These are phyloP conservation scores for Capitella teleta DNA, from an alignment of 1,140 invertebrate genomes.

Conservation along the genomic window DNA sequence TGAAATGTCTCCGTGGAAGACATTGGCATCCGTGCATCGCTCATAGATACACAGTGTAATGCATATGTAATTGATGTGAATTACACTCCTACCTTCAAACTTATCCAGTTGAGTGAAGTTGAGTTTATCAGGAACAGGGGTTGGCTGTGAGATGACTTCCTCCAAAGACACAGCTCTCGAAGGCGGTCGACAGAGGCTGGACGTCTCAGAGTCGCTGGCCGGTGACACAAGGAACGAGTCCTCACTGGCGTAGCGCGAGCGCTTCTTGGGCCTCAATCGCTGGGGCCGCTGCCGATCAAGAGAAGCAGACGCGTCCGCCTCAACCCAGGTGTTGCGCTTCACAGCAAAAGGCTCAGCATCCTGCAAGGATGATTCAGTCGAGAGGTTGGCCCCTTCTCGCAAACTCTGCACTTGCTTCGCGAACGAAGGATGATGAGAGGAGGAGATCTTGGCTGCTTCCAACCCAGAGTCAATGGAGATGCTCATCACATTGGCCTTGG, in stretches of 20 bases:
- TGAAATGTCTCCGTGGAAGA: too few species aligned
- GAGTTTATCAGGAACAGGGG: constrained; percentile 69
- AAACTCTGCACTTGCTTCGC: background rate
- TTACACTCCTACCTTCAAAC: constrained; percentile 65
- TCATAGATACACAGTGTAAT: too few species aligned
- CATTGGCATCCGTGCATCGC: too few species aligned
- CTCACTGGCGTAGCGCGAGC: background rate
- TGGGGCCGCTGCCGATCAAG: background rate
- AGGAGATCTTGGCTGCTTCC: background rate
- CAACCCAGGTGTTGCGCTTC: background rate
- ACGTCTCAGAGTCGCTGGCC: background rate
- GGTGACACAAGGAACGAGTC: background rate
- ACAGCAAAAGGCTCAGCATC: background rate
- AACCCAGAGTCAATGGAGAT: background rate
- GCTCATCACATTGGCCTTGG: background rate
- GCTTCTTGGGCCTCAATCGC: background rate
- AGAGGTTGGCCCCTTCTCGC: too few species aligned
- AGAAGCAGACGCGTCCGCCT: background rate
- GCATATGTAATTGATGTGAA: too few species aligned
- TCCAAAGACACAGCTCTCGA: constrained; percentile 38
- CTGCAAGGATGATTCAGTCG: background rate
- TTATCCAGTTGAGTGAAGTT: constrained; percentile 72
- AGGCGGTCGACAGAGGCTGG: background rate
- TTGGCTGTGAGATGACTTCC: constrained; percentile 53
- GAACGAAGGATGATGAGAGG: background rate